These are phyloP conservation scores for Ia io DNA, from an alignment of 2,113 vertebrate species.

Conservation along the genomic window DNA sequence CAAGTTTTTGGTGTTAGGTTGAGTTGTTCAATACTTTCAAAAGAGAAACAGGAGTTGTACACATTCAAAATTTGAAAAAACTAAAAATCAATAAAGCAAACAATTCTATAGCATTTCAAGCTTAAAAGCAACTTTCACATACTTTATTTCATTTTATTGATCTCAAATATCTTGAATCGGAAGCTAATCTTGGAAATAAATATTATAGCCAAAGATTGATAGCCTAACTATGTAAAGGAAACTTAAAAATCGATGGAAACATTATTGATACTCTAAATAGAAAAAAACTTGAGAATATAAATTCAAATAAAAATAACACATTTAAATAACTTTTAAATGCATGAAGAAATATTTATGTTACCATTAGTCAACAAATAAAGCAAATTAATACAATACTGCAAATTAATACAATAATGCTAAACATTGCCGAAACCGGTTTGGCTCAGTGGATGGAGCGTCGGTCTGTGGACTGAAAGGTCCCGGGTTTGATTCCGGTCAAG, in stretches of 20 bases:
- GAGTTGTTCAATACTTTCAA: not conserved
- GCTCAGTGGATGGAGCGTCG: too few species aligned
- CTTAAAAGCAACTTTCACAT: constrained; percentile 16
- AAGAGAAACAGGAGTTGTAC: not conserved
- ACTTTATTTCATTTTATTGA: not conserved
- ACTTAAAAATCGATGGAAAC: not conserved
- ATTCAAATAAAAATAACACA: constrained; percentile 5
- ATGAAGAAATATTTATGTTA: not conserved
- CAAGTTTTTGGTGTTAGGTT: not conserved
- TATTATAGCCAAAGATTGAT: not conserved
- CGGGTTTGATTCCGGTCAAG: too few species aligned
- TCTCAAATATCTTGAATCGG: not conserved
- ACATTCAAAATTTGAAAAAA: not conserved
- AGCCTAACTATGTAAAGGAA: not conserved
- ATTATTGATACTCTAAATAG: not conserved
- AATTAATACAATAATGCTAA: not conserved
- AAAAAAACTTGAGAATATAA: not conserved
- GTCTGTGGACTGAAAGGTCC: too few species aligned
- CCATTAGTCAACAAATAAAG: not conserved
- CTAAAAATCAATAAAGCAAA: not conserved
- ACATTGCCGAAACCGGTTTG: too few species aligned
- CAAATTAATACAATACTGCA: not conserved
- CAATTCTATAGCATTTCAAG: not conserved
- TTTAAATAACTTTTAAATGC: not conserved
- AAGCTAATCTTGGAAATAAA: not conserved